Percentiles rank a stretch among this genome's conserved stretches.
Conservation (phyloP, 2,888 invertebrate genomes). For the Brachycybe producta region DNA sequence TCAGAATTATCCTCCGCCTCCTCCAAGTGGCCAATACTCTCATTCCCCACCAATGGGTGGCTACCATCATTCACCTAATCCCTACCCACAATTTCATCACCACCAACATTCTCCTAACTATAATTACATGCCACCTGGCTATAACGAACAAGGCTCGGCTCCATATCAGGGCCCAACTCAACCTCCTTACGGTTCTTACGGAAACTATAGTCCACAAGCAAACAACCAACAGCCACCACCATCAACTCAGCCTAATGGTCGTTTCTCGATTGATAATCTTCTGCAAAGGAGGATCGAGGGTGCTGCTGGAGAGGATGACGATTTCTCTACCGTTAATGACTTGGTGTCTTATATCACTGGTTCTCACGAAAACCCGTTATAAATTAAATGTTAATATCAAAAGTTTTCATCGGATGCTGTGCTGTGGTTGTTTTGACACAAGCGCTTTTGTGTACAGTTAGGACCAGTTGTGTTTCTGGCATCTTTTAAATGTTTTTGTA, state of each 20-base stretch:
- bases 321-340: slow-evolving; percentile 18
- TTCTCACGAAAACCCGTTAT: too few species aligned
- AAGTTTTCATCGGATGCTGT: too few species aligned
- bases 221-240: background rate
- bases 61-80: slow-evolving; percentile 24
- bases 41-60: slow-evolving; percentile 13
- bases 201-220: slow-evolving; percentile 9
- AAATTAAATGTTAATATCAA: too few species aligned
- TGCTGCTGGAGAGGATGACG: slow-evolving; percentile 18
- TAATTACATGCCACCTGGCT: slow-evolving; percentile 15
- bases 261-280: slow-evolving; percentile 17
- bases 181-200: slow-evolving; percentile 13
- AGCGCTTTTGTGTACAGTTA: too few species aligned
- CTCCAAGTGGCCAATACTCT: slow-evolving; percentile 25
- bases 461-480: too few species aligned
- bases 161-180: slow-evolving; percentile 18
- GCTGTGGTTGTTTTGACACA: too few species aligned
- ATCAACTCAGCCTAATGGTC: slow-evolving; percentile 12
- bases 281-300: slow-evolving; percentile 17
- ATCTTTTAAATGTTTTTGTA: too few species aligned
- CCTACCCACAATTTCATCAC: slow-evolving; percentile 26
- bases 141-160: slow-evolving; percentile 14
- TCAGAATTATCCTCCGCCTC: slow-evolving; percentile 15
- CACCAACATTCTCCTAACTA: slow-evolving; percentile 19
- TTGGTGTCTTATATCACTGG: slow-evolving; percentile 21